A percentile compares a stretch with the other conserved stretches of the same genome.
These are phyloP conservation scores for Coluber constrictor DNA, from an alignment of 2,797 vertebrate genomes.

Conservation along the genomic window DNA sequence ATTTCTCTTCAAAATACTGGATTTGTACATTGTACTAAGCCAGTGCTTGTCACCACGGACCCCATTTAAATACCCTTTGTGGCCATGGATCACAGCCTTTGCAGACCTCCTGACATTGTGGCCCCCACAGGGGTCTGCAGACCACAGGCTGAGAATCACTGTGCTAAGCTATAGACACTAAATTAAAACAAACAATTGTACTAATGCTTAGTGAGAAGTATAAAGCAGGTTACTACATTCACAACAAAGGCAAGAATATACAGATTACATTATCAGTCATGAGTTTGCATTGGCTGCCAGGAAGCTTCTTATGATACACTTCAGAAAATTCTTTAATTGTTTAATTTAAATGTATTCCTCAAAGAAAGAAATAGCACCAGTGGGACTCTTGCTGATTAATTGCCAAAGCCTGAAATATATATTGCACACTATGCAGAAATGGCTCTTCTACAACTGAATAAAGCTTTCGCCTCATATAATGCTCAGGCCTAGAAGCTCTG, in stretches of 20 bases:
- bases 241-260: neutral
- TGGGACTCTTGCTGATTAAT: neutral
- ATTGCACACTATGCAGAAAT: neutral
- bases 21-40: neutral
- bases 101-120: neutral
- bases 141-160: neutral
- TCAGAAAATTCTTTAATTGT: neutral
- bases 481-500: neutral
- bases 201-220: neutral
- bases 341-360: neutral
- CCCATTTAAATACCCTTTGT: neutral
- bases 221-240: neutral
- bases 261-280: neutral
- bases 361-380: neutral
- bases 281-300: too few relatives aligned
- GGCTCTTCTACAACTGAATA: neutral
- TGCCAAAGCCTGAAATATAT: neutral
- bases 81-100: neutral
- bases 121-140: too few relatives aligned
- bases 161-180: neutral
- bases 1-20: neutral
- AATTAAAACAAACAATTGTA: neutral
- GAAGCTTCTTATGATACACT: neutral
- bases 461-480: neutral
- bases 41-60: too few relatives aligned